Evolutionary conservation across 2,797 vertebrate genomes (phyloP), one percentile per base, ranked within the genome.

Genomic region (Valencia hispanica): DNA sequence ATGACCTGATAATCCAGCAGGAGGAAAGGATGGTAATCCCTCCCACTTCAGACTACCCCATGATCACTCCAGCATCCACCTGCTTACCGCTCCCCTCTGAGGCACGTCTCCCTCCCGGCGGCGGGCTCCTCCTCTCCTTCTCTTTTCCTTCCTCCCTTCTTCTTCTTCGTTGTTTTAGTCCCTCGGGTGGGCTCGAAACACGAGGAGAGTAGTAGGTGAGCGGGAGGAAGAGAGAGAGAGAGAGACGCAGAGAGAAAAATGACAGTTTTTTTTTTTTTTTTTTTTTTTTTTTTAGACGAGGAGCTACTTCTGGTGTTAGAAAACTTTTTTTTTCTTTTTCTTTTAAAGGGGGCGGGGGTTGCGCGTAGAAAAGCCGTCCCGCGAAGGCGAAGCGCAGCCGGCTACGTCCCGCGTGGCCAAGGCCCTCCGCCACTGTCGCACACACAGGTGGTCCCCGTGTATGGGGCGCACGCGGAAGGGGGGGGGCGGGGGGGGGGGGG

Each of bases 401-500:
- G 92, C 91, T 91, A 93, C 91, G 84, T 93, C 93, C 92, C 90
- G 91, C 92, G 86, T 93, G 92, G 93, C 93, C 94, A 91, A 84
- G 91, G 94, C 94, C 95, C 94, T 94, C 83, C 90, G 91, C 92
- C 88, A 88, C 94, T 94, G 92, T 92, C 93, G 92, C 93, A 80
- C 61, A n/a, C 90, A 73, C 8, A 32, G 55, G 82, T 80, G 83
- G n/a, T 86, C 86, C 89, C 86, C 61, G 87, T 82, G 88, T 85
- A 78, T 82, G 94, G 93, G 94, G 79, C 91, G 89, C 91, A 91
- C 85, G 85, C 79, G 89, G 82, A 89, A 92, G 87, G 86, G 80
- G 1, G n/a, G 27, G 32, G 81, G 68, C n/a, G n/a, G n/a, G n/a
- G 79, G 89, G 82, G 90, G 92, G 87, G 86, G 80, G 1, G n/a